Evolutionary conservation across 2,797 vertebrate genomes (phyloP).

Genomic region (Rhabdophis nuchalis): DNA sequence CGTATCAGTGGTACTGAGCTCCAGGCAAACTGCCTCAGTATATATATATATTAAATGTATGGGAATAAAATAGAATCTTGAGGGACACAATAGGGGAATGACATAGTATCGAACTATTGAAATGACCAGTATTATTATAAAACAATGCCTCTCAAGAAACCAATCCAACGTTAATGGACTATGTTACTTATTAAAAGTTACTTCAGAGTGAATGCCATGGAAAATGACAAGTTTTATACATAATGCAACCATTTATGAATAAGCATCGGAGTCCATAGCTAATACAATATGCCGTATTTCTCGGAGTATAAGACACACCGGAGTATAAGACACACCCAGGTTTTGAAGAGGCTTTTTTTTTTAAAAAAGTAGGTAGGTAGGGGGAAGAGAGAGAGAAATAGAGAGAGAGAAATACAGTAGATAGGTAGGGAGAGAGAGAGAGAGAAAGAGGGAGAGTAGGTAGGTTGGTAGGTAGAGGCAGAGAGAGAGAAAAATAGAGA

Average conservation of each 20-base stretch:
- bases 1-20: background rate
- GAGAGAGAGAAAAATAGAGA: no score
- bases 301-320: no score
- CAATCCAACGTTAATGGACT: background rate
- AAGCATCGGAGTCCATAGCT: background rate
- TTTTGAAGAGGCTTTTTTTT: no score
- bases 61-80: background rate
- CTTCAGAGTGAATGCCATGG: background rate
- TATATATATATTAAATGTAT: background rate
- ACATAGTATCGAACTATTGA: background rate
- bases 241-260: background rate
- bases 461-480: no score
- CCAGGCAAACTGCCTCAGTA: background rate
- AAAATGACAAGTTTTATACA: background rate
- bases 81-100: background rate
- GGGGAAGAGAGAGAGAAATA: no score
- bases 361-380: no score
- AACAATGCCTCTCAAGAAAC: background rate
- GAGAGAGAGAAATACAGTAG: no score
- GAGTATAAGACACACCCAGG: no score
- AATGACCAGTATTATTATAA: background rate
- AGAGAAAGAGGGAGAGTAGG: no score
- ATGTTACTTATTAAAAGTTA: background rate
- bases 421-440: no score
- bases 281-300: no score